These are phyloP conservation scores for Noctua pronuba DNA, from an alignment of 2,888 invertebrate species.

Conservation along the genomic window DNA sequence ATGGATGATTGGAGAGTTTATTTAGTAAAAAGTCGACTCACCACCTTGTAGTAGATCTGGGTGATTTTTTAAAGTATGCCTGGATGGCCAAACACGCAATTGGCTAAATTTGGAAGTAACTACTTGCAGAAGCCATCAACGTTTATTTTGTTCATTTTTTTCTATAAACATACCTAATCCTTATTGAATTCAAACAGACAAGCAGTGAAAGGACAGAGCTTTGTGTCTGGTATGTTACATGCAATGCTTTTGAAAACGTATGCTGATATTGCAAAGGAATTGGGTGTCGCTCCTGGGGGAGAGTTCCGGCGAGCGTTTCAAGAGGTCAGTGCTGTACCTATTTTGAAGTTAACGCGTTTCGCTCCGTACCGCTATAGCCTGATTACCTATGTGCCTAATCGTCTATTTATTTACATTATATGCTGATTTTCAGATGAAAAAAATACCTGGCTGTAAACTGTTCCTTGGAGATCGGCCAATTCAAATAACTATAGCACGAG, in stretches of 20 bases:
- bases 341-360: background rate
- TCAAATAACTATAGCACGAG: slow-evolving; percentile 87
- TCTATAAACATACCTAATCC: background rate
- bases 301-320: slow-evolving; percentile 88
- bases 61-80: background rate
- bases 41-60: background rate
- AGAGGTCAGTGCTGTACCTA: slow-evolving; percentile 75
- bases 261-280: slow-evolving; percentile 87
- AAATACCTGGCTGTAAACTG: slow-evolving; percentile 87
- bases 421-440: slow-evolving; percentile 83
- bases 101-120: background rate
- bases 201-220: slow-evolving; percentile 85
- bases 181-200: slow-evolving; percentile 71
- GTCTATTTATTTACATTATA: slow-evolving; percentile 3
- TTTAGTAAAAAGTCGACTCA: background rate
- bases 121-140: background rate
- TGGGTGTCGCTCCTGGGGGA: slow-evolving; percentile 88
- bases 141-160: background rate
- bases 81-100: background rate
- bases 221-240: slow-evolving; percentile 87
- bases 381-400: background rate
- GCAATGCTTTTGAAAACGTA: slow-evolving; percentile 88
- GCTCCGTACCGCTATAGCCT: background rate
- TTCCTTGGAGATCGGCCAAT: slow-evolving; percentile 88
- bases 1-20: background rate